phyloP scores from a whole-genome alignment of 2,888 invertebrate species.

The Spilarctia lutea region DNA sequence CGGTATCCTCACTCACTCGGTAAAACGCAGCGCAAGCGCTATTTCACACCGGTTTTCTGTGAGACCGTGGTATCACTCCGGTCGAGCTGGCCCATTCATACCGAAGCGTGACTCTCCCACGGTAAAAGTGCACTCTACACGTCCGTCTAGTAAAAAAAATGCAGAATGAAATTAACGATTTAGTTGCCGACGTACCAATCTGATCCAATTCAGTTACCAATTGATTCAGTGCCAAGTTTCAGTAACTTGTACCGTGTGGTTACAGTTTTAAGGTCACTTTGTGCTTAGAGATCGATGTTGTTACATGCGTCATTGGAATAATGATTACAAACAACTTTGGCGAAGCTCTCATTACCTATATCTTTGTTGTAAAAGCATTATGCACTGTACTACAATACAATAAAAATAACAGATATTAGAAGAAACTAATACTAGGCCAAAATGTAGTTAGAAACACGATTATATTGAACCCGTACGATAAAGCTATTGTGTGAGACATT shows the following conservation, averaged over 20 bases:
- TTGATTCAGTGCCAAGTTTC: neutral
- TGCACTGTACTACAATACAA: neutral
- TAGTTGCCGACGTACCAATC: too few relatives aligned
- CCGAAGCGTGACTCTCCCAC: too few relatives aligned
- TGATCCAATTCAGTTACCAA: neutral
- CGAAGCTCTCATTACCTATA: neutral
- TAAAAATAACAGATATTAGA: neutral
- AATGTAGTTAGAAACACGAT: neutral
- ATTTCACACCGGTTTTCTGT: too few relatives aligned
- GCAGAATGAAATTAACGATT: neutral
- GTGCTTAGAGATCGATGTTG: neutral
- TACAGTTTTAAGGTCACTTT: neutral
- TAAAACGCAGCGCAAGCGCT: too few relatives aligned
- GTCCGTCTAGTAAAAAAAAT: neutral
- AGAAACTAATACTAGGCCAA: neutral
- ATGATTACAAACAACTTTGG: neutral
- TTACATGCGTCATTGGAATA: neutral
- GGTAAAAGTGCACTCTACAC: too few relatives aligned
- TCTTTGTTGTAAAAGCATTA: neutral
- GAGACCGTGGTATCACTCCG: too few relatives aligned
- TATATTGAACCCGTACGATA: neutral
- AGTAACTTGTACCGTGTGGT: neutral
- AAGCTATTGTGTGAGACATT: neutral
- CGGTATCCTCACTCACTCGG: too few relatives aligned
- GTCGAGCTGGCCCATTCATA: too few relatives aligned